Base-by-base conservation (phyloP, 2,113 vertebrate species). In the Lepisosteus osseus region DNA sequence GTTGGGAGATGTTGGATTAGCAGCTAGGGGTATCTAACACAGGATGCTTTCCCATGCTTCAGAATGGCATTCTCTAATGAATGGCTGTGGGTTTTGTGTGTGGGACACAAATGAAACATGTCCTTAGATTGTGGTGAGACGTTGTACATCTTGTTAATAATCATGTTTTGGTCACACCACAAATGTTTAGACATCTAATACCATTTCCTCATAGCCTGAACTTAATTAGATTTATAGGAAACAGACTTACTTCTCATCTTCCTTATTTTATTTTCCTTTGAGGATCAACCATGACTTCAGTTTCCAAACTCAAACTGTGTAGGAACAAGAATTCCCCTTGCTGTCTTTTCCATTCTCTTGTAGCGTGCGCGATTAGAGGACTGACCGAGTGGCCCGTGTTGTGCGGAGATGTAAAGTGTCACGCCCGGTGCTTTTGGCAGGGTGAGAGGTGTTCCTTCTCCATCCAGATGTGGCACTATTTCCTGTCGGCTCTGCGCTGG, bases 401-500 rank as follows among this genome's bases (percentile, higher is more conserved):
- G 29, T 51, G 9, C 47, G 5, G 47, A 51, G 47, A 6, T 6
- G 9, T 51, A 51, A 9, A 5, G 9, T 51, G 9, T 51, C 1
- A 6, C 5, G 1, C 47, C 5, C 47, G 9, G 9, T 6, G 47
- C 47, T 51, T 51, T 51, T 51, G 47, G 76, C 80, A 98, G 97
- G 97, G 95, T n/a, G 97, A 98, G 86, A 92, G 96, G 84, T 98
- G 95, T 76, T 98, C 96, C 66, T 98, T 98, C 85, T 96, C 97
- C 0, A 81, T 98, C 86, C 96, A 98, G 90, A 98, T 98, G 96
- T 99, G 97, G 97, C 91, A 96, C 87, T 98, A 98, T 84, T 98
- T 98, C 89, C 94, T 93, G 89, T 91, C 88, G 79, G 92, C 92
- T 74, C 90, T 98, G 81, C 95, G 83, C 75, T 92, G 94, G 4